Conservation (phyloP, 2,888 invertebrate species). For the Sphaeridia pumilis region DNA sequence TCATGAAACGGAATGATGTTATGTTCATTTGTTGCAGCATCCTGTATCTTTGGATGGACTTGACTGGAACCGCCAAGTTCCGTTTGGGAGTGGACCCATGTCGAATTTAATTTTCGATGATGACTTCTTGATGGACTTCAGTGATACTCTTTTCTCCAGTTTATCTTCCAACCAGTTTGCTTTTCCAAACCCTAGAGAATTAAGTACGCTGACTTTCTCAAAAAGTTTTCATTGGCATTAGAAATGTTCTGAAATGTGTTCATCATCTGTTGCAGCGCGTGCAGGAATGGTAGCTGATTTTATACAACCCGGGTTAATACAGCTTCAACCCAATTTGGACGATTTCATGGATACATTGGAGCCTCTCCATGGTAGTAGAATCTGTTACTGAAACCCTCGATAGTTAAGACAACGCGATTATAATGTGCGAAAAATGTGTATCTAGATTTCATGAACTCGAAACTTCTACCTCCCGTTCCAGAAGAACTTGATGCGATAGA, state of each 20-base stretch:
- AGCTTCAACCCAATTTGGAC: conserved; percentile 90
- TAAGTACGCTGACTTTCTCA: too few relatives aligned
- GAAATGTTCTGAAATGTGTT: too few relatives aligned
- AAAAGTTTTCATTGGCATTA: too few relatives aligned
- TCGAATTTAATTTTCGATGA: conserved; percentile 67
- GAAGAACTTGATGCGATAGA: conserved; percentile 32
- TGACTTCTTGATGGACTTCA: conserved; percentile 66
- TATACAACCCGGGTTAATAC: conserved; percentile 94
- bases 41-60: conserved; percentile 48
- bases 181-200: conserved; percentile 93
- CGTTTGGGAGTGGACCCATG: conserved; percentile 48
- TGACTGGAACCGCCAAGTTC: conserved; percentile 57
- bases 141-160: conserved; percentile 80
- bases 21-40: conserved; percentile 25
- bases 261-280: conserved; percentile 57
- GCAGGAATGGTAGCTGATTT: conserved; percentile 80
- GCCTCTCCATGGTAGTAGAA: conserved; percentile 58
- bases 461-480: conserved; percentile 33
- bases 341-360: conserved; percentile 87
- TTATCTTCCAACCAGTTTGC: conserved; percentile 77
- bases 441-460: conserved; percentile 35
- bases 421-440: too few relatives aligned
- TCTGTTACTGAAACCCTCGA: too few relatives aligned
- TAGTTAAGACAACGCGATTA: too few relatives aligned
- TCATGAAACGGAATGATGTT: too few relatives aligned